Evolutionary conservation across 1,140 invertebrate genomes (phyloP), one percentile per base, ranked within the genome.

Genomic region (Babylonia areolata): DNA sequence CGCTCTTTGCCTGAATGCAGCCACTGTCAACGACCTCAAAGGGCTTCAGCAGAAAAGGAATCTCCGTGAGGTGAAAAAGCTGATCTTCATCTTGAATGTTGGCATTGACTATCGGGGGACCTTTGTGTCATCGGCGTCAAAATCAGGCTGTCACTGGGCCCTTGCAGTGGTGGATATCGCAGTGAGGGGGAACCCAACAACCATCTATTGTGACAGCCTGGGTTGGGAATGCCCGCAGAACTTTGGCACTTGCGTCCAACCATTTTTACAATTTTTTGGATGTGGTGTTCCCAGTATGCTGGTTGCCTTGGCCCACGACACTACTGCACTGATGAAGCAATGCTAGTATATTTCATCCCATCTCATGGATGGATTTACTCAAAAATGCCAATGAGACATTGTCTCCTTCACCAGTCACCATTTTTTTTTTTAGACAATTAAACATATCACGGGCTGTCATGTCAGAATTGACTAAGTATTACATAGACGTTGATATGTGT

Each of bases 71-170:
- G 69, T 71, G 0, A 71, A n/a, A 5, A n/a, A 33, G 1, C 1
- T 71, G 1, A 33, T 71, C 28, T 71, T 71, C 2, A 3, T 71
- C 69, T 31, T 71, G 69, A 71, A 71, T 71, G 69, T 71, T 3
- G 69, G 69, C 69, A 71, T 1, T 71, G 69, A 71, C 0, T 11
- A 12, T 33, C 69, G 2, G 33, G 69, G 1, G 69, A 71, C 69
- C 69, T 71, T 71, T 33, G 33, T 71, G 28, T 71, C 69, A 71
- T 71, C 69, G 28, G 28, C 69, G 1, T 31, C 69, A 0, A n/a
- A 28, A 71, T 71, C 69, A 31, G 69, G 69, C 69, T 71, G 69
- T 71, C 69, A 71, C 69, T 71, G 69, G 69, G 28, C 69, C 69
- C 69, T 71, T 71, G 69, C 33, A 31, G 69, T 71, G 69, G 69